These are phyloP conservation scores for Nomia melanderi DNA, from an alignment of 1,140 invertebrate genomes.

Conservation along the genomic window DNA sequence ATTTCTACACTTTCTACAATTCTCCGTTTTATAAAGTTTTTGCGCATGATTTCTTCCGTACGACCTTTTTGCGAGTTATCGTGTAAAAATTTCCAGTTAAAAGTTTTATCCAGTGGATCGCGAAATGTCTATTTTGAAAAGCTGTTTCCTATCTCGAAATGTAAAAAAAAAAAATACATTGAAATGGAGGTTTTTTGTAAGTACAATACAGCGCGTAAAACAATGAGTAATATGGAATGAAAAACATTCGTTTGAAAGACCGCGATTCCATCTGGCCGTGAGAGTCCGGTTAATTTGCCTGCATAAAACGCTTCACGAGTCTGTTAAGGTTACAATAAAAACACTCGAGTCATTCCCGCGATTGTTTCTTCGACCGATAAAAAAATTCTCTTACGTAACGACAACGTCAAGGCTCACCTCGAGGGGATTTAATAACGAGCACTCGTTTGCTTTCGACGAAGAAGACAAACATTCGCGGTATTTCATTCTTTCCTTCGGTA, in stretches of 20 bases:
- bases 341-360: background rate
- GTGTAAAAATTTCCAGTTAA: background rate
- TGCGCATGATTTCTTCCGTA: too few relatives aligned
- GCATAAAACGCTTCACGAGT: background rate
- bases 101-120: background rate
- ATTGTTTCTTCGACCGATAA: conserved; percentile 9
- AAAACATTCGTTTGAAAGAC: background rate
- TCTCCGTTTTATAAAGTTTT: too few relatives aligned
- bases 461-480: background rate
- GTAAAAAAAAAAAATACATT: background rate
- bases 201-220: background rate
- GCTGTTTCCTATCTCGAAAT: background rate
- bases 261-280: background rate
- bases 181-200: too few relatives aligned
- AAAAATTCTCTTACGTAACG: conserved; percentile 15
- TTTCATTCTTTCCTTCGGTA: background rate
- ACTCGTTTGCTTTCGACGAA: conserved; percentile 20
- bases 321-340: background rate
- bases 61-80: too few relatives aligned
- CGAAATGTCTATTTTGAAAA: background rate
- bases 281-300: background rate
- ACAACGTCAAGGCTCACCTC: background rate
- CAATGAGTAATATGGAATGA: background rate
- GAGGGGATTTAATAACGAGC: conserved; percentile 31
- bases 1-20: too few relatives aligned